These are phyloP conservation scores for Dryobotodes eremita DNA, from an alignment of 2,888 invertebrate genomes.

Conservation along the genomic window DNA sequence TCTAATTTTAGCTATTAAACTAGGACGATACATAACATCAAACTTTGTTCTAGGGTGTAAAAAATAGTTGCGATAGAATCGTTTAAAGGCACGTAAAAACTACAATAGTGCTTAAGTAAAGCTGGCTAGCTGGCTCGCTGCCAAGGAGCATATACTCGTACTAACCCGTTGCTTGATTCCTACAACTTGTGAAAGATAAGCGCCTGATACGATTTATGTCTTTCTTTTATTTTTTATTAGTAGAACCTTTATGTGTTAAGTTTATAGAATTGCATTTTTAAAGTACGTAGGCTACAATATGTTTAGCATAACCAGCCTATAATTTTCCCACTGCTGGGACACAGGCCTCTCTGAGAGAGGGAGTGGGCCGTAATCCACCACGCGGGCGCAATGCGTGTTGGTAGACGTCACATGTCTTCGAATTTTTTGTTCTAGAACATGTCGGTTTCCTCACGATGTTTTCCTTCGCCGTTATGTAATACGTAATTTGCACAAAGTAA, in stretches of 20 bases:
- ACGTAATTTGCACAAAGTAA: too few species aligned
- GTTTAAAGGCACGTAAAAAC: conserved; percentile 61
- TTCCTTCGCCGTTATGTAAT: too few species aligned
- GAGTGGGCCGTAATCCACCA: too few species aligned
- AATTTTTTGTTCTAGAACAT: too few species aligned
- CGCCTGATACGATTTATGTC: conserved; percentile 56
- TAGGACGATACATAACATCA: conserved; percentile 28
- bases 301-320: not conserved
- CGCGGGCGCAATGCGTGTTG: too few species aligned
- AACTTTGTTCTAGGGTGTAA: conserved; percentile 45
- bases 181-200: conserved; percentile 63
- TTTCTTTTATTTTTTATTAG: conserved; percentile 48
- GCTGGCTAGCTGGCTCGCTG: conserved; percentile 59
- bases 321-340: too few species aligned
- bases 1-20: conserved; percentile 28
- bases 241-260: conserved; percentile 12
- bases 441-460: too few species aligned
- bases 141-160: conserved; percentile 62
- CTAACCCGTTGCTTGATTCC: conserved; percentile 61
- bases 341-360: too few species aligned
- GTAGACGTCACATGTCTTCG: too few species aligned
- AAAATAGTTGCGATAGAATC: conserved; percentile 59
- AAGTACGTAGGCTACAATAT: not conserved
- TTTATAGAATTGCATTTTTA: not conserved
- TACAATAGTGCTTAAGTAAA: conserved; percentile 60